A percentile compares a stretch with the other conserved stretches of the same genome.
phyloP scores from a whole-genome alignment of 2,888 invertebrate species.

The Priocnemis perturbator region DNA sequence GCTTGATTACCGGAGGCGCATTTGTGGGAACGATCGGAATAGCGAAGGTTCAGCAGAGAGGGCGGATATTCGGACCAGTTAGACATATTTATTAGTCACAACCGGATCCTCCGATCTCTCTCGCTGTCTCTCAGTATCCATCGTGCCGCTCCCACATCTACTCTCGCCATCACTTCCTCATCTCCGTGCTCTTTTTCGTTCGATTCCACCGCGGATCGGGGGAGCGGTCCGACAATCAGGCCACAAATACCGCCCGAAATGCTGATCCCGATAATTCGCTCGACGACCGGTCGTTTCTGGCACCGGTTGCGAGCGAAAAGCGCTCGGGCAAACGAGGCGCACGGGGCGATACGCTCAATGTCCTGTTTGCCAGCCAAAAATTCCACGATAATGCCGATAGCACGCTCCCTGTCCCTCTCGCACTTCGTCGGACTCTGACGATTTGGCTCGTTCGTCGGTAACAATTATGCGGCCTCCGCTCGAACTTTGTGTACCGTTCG shows the following conservation, averaged over 20 bases:
- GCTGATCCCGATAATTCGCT: slow-evolving; percentile 56
- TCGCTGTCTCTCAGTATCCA: background rate
- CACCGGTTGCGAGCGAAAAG: slow-evolving; percentile 23
- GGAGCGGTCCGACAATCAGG: slow-evolving; percentile 44
- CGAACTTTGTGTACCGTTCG: too few relatives aligned
- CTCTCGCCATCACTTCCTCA: background rate
- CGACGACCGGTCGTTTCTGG: slow-evolving; percentile 50
- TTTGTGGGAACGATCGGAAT: slow-evolving; percentile 34
- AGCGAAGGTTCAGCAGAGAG: slow-evolving; percentile 14
- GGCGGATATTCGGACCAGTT: slow-evolving; percentile 22
- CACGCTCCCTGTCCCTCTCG: too few relatives aligned
- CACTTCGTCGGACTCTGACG: slow-evolving; percentile 18
- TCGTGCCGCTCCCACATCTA: background rate
- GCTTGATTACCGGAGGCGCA: slow-evolving; percentile 61
- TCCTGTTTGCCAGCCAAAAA: slow-evolving; percentile 34
- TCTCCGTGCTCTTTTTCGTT: slow-evolving; percentile 13
- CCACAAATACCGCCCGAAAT: slow-evolving; percentile 48
- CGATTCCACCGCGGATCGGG: too few relatives aligned
- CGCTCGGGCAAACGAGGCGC: too few relatives aligned
- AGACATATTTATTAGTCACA: slow-evolving; percentile 37
- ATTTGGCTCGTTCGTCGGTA: slow-evolving; percentile 14
- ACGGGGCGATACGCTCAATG: slow-evolving; percentile 33
- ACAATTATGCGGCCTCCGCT: background rate
- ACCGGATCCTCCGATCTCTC: slow-evolving; percentile 10
- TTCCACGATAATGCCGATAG: slow-evolving; percentile 7